Evolutionary conservation across 2,888 invertebrate genomes (phyloP).

Genomic region (Cecidostiba fungosa): DNA sequence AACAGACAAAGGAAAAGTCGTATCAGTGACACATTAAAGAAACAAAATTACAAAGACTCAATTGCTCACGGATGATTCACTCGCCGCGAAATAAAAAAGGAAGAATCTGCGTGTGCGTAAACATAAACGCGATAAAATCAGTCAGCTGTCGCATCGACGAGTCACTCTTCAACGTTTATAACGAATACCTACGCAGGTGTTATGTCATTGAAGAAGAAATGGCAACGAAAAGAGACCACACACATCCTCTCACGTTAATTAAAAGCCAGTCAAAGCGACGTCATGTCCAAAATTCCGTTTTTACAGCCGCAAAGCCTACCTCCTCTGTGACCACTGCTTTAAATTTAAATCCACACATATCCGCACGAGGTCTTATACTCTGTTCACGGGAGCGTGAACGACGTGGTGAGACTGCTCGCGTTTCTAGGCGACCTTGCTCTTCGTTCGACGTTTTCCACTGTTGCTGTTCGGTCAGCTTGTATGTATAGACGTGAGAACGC

Average conservation of each 20-base stretch:
- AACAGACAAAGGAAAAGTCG: neutral
- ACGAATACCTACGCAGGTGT: neutral
- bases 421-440: neutral
- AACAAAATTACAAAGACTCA: neutral
- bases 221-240: neutral
- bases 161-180: neutral
- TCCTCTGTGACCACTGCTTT: neutral
- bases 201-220: neutral
- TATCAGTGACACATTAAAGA: neutral
- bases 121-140: neutral
- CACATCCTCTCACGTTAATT: neutral
- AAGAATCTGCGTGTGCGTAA: neutral
- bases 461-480: neutral
- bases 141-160: neutral
- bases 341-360: neutral
- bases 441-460: neutral
- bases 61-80: constrained; percentile 8
- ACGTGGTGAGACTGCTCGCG: neutral
- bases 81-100: neutral
- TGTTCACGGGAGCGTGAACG: constrained; percentile 6
- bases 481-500: neutral
- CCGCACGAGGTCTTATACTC: neutral
- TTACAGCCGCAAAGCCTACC: neutral
- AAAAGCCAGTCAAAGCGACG: neutral
- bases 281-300: neutral